Evolutionary conservation across 1,140 invertebrate genomes (phyloP).

Genomic region (Epicauta chinensis): DNA sequence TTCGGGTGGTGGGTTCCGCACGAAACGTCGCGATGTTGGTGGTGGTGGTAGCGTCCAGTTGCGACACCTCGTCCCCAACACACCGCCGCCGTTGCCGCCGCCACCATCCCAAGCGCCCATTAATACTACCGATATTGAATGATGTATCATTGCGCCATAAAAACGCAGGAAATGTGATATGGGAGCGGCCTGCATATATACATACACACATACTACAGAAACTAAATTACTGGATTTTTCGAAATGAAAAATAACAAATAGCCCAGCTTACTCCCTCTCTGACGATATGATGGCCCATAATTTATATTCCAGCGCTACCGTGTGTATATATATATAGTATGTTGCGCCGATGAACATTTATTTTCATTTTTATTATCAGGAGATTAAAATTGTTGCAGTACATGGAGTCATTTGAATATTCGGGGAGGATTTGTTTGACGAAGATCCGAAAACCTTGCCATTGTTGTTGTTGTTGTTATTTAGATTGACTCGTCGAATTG

Average conservation of each 20-base stretch:
- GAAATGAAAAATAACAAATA: slow-evolving; percentile 46
- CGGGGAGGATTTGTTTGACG: slow-evolving; percentile 29
- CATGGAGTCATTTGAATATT: slow-evolving; percentile 41
- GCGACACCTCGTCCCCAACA: too few relatives aligned
- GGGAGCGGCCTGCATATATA: slow-evolving; percentile 36
- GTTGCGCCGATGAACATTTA: slow-evolving; percentile 40
- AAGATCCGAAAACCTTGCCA: too few relatives aligned
- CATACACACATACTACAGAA: slow-evolving; percentile 35
- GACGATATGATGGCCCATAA: slow-evolving; percentile 42
- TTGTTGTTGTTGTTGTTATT: too few relatives aligned
- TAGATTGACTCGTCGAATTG: too few relatives aligned
- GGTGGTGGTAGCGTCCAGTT: too few relatives aligned
- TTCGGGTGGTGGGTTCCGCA: too few relatives aligned
- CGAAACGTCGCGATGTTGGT: too few relatives aligned
- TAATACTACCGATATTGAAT: slow-evolving; percentile 45
- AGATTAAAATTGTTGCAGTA: slow-evolving; percentile 43
- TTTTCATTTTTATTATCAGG: slow-evolving; percentile 44
- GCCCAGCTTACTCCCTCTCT: slow-evolving; percentile 39
- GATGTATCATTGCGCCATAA: slow-evolving; percentile 45
- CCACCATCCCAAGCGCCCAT: slow-evolving; percentile 29
- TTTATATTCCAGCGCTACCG: slow-evolving; percentile 33
- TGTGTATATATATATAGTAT: slow-evolving; percentile 7
- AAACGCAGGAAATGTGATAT: slow-evolving; percentile 44
- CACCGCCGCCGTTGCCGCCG: too few relatives aligned
- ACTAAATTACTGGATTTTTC: slow-evolving; percentile 44